A percentile compares a stretch with the other conserved stretches of the same genome.
phyloP scores from a whole-genome alignment of 2,113 vertebrate species.

The Raja brachyura region DNA sequence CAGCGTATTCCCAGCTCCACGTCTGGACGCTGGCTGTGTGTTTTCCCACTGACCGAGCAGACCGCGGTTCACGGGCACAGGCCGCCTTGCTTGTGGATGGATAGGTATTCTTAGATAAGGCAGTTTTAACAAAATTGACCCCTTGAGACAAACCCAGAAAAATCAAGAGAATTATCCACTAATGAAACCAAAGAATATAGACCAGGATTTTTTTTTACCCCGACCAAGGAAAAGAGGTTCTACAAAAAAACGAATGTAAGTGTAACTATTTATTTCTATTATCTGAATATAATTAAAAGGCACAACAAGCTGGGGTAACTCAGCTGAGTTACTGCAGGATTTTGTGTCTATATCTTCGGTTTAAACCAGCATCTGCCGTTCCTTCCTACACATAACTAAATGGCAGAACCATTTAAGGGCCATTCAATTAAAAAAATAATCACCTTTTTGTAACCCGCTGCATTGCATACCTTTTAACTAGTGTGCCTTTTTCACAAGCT shows the following conservation, averaged over 20 bases:
- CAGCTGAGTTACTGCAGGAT: too few relatives aligned
- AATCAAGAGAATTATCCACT: not conserved
- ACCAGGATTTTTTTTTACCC: not conserved
- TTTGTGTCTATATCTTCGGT: too few relatives aligned
- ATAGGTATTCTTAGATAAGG: not conserved
- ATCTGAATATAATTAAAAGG: not conserved
- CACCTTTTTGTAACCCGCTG: not conserved
- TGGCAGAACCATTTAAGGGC: not conserved
- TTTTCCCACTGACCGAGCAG: not conserved
- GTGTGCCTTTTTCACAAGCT: not conserved
- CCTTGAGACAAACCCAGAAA: not conserved
- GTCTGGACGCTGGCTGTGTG: not conserved
- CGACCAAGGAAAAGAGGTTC: not conserved
- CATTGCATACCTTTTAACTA: not conserved
- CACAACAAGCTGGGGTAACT: too few relatives aligned
- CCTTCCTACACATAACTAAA: not conserved
- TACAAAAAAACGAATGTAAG: not conserved
- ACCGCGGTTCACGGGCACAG: not conserved
- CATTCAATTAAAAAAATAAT: not conserved
- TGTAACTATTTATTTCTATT: not conserved
- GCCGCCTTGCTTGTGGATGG: not conserved
- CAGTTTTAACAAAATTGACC: not conserved
- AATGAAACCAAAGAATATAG: not conserved
- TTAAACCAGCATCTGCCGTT: too few relatives aligned
- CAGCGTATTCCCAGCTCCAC: not conserved